Evolutionary conservation across 2,888 invertebrate genomes (phyloP), one percentile per base, ranked within the genome.

Genomic region (Lasioglossum zephyrum): DNA sequence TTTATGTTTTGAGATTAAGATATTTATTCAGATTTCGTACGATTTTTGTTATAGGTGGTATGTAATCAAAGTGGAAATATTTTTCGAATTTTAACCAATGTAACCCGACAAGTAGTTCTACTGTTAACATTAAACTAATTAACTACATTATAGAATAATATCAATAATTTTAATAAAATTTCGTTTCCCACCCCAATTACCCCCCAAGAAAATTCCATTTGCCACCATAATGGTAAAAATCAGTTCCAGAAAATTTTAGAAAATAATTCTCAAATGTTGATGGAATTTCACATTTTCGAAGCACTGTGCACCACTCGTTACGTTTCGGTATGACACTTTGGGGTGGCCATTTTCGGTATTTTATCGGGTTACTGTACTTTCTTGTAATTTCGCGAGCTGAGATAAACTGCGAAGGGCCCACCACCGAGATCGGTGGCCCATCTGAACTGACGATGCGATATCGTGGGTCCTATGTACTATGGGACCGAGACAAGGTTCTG

Each of bases 401-500:
- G 63, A 44, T 69, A 69, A 73, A 73, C 73, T 66, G 66, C 75
- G 63, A 26, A 3, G 44, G 81, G 77, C 75, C 82, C 79, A 66
- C 77, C 79, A 82, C 82, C 82, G 74, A 83, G 82, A 81, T 87
- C 80, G 82, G 78, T 41, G 84, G 78, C 77, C 83, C 77, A 69
- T 81, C 78, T 90, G 88, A 89, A 91, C 88, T 88, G 87, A 69
- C 70, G 66, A 78, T 47, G 77, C 72, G 73, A 75, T 78, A 26
- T 41, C 77, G 84, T 41, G 90, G 91, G 93, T 88, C 91, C 90
- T 87, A 88, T 81, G 91, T 88, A 89, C 91, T 93, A 92, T 93
- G 94, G 92, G 94, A 93, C 94, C 92, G 82, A 81, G 87, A 90
- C 88, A 79, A 87, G 79, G 85, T 87, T 83, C 86, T 80, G 84